Conservation (phyloP, 2,113 vertebrate genomes). For the Gymnorhina tibicen region DNA sequence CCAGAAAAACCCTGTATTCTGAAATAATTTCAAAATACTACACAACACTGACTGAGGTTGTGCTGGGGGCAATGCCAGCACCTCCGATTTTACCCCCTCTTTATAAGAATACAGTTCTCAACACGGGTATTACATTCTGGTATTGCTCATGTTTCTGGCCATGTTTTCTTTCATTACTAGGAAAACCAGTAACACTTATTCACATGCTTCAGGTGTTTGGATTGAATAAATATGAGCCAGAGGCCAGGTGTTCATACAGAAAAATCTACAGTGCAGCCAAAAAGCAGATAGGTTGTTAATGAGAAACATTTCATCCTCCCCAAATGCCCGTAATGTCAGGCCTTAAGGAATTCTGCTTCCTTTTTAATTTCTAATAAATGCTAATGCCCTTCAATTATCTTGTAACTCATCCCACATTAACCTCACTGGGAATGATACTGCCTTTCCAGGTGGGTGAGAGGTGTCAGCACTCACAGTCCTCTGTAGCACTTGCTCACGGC, state of each 20-base stretch:
- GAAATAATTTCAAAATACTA: background rate
- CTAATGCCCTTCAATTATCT: background rate
- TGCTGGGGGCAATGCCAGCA: background rate
- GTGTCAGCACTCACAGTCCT: background rate
- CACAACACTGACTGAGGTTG: background rate
- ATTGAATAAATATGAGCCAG: background rate
- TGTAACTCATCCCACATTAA: background rate
- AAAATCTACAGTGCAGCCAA: background rate
- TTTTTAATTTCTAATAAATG: constrained; percentile 11
- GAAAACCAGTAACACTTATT: background rate
- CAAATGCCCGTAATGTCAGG: background rate
- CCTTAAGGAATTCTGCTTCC: background rate
- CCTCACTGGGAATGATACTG: background rate
- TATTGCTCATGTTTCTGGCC: background rate
- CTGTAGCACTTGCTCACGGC: background rate
- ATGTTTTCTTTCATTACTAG: background rate
- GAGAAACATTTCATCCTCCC: background rate
- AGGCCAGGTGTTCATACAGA: background rate
- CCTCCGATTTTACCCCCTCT: background rate
- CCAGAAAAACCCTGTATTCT: background rate
- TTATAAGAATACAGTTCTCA: background rate
- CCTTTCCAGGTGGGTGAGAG: background rate
- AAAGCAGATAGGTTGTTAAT: background rate
- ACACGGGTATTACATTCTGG: background rate
- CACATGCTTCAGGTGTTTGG: background rate